Evolutionary conservation across 2,888 invertebrate genomes (phyloP).

Genomic region (Tipula confusa): DNA sequence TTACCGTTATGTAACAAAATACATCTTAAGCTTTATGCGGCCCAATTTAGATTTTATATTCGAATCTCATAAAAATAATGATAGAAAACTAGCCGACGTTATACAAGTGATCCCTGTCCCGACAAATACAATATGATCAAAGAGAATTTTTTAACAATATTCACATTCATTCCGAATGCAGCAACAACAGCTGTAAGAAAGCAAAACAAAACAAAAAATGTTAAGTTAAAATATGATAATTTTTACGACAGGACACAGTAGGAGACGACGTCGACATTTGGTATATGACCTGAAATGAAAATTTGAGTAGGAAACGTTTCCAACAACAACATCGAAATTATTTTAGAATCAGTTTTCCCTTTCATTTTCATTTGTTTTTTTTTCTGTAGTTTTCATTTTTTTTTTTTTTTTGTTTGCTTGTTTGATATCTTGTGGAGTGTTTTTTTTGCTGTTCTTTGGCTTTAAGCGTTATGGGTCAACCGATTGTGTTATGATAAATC

Average conservation of each 20-base stretch:
- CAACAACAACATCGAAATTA: background rate
- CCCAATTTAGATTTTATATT: too few relatives aligned
- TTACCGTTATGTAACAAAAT: too few relatives aligned
- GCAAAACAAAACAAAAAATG: background rate
- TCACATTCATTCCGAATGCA: background rate
- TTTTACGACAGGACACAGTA: slow-evolving; percentile 7
- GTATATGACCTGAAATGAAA: background rate
- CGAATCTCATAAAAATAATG: too few relatives aligned
- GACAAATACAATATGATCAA: background rate
- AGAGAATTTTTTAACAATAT: background rate
- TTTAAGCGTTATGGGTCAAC: slow-evolving; percentile 3
- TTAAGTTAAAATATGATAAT: slow-evolving; percentile 8
- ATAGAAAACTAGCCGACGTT: too few relatives aligned
- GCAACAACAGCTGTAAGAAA: too few relatives aligned
- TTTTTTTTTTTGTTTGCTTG: background rate
- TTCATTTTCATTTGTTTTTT: background rate
- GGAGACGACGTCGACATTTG: background rate
- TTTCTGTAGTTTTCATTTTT: too few relatives aligned
- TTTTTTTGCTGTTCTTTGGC: background rate
- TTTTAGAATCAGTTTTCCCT: background rate
- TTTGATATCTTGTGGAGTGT: background rate
- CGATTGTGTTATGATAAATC: slow-evolving; percentile 20
- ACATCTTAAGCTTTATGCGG: too few relatives aligned
- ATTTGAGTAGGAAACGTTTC: background rate
- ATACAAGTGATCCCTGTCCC: too few relatives aligned